Percentiles rank a stretch among this genome's conserved stretches.
Conservation (phyloP, 2,888 invertebrate species). For the Theretra japonica region DNA sequence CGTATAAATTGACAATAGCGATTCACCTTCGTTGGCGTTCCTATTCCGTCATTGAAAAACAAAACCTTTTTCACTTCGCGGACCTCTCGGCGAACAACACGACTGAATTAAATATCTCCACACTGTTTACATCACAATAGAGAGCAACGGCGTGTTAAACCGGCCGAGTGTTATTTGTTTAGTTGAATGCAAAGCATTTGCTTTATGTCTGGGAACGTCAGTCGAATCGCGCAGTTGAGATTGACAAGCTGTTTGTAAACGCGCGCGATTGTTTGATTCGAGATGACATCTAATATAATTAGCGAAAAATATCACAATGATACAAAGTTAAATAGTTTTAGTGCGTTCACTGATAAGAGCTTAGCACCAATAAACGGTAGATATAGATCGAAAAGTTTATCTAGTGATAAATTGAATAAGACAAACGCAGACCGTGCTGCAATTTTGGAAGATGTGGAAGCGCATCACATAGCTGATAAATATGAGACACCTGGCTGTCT, state of each 20-base stretch:
- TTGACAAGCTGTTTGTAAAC: conserved; percentile 69
- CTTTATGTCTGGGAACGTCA: conserved; percentile 63
- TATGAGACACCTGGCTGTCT: conserved; percentile 78
- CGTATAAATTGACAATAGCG: conserved; percentile 46
- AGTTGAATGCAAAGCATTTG: conserved; percentile 69
- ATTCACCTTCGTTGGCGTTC: conserved; percentile 55
- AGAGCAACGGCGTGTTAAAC: conserved; percentile 53
- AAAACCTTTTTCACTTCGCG: conserved; percentile 44
- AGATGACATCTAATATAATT: conserved; percentile 77
- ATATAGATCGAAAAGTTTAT: conserved; percentile 78
- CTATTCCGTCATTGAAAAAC: conserved; percentile 58
- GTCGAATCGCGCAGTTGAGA: conserved; percentile 70
- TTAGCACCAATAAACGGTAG: conserved; percentile 69
- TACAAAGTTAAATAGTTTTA: conserved; percentile 72
- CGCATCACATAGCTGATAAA: conserved; percentile 70
- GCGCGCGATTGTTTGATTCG: conserved; percentile 62
- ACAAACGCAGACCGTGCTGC: conserved; percentile 76
- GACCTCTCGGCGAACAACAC: conserved; percentile 44
- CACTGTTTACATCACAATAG: conserved; percentile 45
- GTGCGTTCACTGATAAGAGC: conserved; percentile 73
- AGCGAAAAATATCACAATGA: conserved; percentile 73
- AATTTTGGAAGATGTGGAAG: conserved; percentile 77
- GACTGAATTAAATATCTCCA: conserved; percentile 48
- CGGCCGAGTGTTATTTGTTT: conserved; percentile 66
- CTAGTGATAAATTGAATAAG: conserved; percentile 81